Base-by-base conservation (phyloP, 2,113 vertebrate genomes). In the Datnioides undecimradiatus region DNA sequence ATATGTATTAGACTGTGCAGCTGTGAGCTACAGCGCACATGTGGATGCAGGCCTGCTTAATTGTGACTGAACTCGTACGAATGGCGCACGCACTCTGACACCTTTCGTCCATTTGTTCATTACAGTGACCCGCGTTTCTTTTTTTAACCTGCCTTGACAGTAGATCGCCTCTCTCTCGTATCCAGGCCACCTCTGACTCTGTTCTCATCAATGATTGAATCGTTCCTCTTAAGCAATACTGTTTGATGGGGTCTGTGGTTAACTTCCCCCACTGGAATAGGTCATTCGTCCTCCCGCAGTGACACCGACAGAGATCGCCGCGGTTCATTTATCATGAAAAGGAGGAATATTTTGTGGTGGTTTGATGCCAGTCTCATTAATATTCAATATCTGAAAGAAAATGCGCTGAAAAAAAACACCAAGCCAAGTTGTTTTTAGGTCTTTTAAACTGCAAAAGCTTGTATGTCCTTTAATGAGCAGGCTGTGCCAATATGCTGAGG, bases 151-250 rank as follows among this genome's bases (percentile, higher is more conserved):
- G 48, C 48, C 60, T 55, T 60, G 36, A 74, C 73, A 64, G 46
- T n/a, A 54, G 36, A 78, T 68, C n/a, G 21, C 48, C 71, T 54
- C 36, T 31, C 68, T 40, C 73, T 78, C 65, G 76, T 80, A 79
- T 80, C 67, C 59, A 59, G 58, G 59, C 68, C 83, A 58, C 76
- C 78, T 80, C 58, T 57, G 65, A 76, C 60, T 88, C 58, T 72
- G 58, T 83, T 72, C 62, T 79, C 80, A 85, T 91, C 41, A 76
- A 90, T 87, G 85, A 91, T 91, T 90, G 33, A 92, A 51, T 11
- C 6, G 3, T 45, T 66, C 62, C 83, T 90, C 80, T 87, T 88
- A 79, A 83, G 80, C 83, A 76, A 21, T 64, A 67, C 43, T 41
- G 78, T 83, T 75, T 88, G 79, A 90, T 74, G 84, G 82, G 73